phyloP scores from a whole-genome alignment of 2,113 vertebrate genomes.

The Turnix velox region DNA sequence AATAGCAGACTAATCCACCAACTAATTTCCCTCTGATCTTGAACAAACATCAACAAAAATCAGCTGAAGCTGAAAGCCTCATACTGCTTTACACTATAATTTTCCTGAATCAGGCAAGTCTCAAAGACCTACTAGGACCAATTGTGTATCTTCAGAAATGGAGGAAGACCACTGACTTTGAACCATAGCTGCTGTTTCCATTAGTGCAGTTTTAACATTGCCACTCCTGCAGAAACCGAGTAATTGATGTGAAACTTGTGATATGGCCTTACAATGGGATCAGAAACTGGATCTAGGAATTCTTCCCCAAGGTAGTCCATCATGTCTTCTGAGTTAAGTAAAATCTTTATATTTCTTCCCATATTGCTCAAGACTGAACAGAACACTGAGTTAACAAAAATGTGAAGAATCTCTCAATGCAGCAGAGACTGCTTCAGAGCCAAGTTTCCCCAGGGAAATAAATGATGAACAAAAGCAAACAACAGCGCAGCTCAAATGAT shows the following conservation, averaged over 20 bases:
- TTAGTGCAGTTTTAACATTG: neutral
- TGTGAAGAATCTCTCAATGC: conserved; percentile 20
- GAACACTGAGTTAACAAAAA: conserved; percentile 49
- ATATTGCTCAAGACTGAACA: neutral
- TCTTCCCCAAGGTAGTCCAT: neutral
- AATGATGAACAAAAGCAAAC: conserved; percentile 65
- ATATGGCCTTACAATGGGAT: neutral
- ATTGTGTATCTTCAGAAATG: neutral
- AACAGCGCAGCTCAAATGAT: conserved; percentile 39
- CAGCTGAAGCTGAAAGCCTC: neutral
- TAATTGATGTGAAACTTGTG: neutral
- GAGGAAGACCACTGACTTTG: neutral
- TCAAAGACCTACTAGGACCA: neutral
- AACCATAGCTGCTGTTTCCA: neutral
- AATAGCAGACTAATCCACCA: neutral
- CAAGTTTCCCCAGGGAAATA: conserved; percentile 54
- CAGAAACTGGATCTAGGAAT: neutral
- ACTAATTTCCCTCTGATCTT: conserved; percentile 37
- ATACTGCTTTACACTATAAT: neutral
- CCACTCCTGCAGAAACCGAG: neutral
- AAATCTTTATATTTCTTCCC: neutral
- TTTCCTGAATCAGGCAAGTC: neutral
- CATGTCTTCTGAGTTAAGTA: neutral
- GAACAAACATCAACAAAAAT: conserved; percentile 31
- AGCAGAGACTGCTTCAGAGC: conserved; percentile 30